Evolutionary conservation across 2,797 vertebrate species (phyloP), one percentile per base, ranked within the genome.

Genomic region (Silurus lanzhouensis): DNA sequence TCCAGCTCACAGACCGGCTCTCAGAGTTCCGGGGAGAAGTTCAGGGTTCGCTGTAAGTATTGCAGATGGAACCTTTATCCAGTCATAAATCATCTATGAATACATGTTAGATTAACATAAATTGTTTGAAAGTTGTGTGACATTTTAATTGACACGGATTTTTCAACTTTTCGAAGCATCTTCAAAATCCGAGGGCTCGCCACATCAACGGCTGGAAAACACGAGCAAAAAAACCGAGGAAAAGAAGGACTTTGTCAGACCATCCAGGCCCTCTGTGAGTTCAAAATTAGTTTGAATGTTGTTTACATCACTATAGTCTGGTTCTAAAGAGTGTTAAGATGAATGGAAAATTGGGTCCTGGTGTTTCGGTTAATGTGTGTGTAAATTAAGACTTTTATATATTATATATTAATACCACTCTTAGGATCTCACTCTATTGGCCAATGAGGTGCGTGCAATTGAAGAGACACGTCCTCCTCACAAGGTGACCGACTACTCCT

Each of bases 401-500:
- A 38, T 38, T 38, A 38, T 38, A 38, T 38, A 38, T 38, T 52
- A n/a, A 0, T 19, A 25, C 67, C 44, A n/a, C 48, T 19, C 46
- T 57, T 4, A 97, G 96, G 96, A 97, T 84, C 94, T 99, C 91
- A 96, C 87, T 0, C 96, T 92, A 82, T 94, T 96, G 67, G 96
- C 96, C 77, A 95, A 95, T 87, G 98, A 99, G 92, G 94, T 99
- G 10, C 94, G 96, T 0, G 94, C 96, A 0, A 96, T 97, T 0
- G 97, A 97, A 1, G 95, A 96, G 7, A 94, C 95, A 8, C 92
- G 94, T 27, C 96, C 95, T 25, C 96, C 95, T 48, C 95, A 96
- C 91, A 97, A 97, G 83, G 96, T 96, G 88, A 96, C 96, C 0
- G 97, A 97, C 90, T 97, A 97, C 86, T 97, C 97, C 0, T 97